phyloP scores from a whole-genome alignment of 1,140 invertebrate genomes.

The Oryctes rhinoceros region DNA sequence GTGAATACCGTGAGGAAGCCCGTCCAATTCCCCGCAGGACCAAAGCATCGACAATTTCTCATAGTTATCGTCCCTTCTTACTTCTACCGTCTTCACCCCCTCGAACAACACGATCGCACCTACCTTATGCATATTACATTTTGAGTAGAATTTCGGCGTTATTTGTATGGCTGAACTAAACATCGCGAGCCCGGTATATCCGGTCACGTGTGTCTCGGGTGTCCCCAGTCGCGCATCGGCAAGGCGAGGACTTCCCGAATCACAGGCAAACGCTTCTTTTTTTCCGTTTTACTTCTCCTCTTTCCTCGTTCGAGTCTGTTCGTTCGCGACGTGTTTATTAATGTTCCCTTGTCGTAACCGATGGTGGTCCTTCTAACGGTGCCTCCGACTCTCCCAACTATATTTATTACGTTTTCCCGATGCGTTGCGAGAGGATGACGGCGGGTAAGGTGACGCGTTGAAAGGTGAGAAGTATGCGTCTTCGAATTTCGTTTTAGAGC shows the following conservation, averaged over 20 bases:
- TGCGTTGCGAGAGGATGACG: not conserved
- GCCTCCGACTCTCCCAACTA: not conserved
- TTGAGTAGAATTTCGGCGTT: constrained; percentile 7
- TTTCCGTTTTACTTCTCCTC: not conserved
- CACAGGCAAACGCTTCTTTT: not conserved
- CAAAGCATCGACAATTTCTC: constrained; percentile 7
- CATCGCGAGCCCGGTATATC: not conserved
- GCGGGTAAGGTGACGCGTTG: not conserved
- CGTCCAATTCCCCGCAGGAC: not conserved
- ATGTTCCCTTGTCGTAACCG: constrained; percentile 3
- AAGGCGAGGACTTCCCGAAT: constrained; percentile 20
- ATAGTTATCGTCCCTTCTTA: not conserved
- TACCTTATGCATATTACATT: constrained; percentile 19
- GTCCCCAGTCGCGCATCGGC: not conserved
- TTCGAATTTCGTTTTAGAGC: constrained; percentile 21
- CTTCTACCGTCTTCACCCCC: not conserved
- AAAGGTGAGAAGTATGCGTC: constrained; percentile 23
- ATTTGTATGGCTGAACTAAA: constrained; percentile 25
- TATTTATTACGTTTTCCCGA: constrained; percentile 7
- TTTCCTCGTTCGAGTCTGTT: not conserved
- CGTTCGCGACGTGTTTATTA: constrained; percentile 35
- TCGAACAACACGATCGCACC: not conserved
- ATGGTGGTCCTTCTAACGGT: constrained; percentile 5
- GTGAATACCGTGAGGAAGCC: no score
- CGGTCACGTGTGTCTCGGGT: constrained; percentile 1